phyloP scores from a whole-genome alignment of 2,888 invertebrate species.

The Hetaerina titia region DNA sequence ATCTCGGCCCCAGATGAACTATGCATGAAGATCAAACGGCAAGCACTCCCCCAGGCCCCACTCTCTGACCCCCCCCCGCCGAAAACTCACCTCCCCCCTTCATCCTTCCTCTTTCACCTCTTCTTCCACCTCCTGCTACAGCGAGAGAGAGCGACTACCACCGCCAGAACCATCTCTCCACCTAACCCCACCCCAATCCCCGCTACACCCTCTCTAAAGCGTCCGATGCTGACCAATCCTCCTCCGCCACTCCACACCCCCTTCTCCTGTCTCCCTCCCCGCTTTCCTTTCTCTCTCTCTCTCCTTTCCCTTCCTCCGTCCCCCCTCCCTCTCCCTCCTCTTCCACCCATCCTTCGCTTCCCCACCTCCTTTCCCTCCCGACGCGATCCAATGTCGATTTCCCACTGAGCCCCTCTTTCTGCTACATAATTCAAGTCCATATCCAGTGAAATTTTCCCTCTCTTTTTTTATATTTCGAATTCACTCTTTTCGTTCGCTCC shows the following conservation, averaged over 20 bases:
- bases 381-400: conserved; percentile 55
- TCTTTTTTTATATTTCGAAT: conserved; percentile 65
- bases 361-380: background rate
- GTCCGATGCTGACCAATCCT: too few species aligned
- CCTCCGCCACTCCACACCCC: background rate
- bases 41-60: conserved; percentile 38
- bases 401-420: conserved; percentile 54
- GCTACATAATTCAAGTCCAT: conserved; percentile 66
- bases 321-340: background rate
- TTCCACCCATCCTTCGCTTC: background rate
- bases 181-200: too few species aligned
- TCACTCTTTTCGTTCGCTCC: conserved; percentile 44
- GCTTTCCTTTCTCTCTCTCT: background rate
- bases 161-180: too few species aligned
- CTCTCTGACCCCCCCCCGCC: too few species aligned
- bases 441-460: conserved; percentile 60
- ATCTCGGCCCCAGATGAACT: conserved; percentile 39
- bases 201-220: too few species aligned
- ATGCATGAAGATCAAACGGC: conserved; percentile 66
- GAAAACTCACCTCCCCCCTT: too few species aligned
- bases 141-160: too few species aligned
- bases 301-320: background rate
- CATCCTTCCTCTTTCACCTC: too few species aligned
- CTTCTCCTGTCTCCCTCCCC: background rate
- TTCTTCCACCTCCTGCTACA: too few species aligned